Conservation (phyloP, 2,797 vertebrate species). For the Morelia viridis region DNA sequence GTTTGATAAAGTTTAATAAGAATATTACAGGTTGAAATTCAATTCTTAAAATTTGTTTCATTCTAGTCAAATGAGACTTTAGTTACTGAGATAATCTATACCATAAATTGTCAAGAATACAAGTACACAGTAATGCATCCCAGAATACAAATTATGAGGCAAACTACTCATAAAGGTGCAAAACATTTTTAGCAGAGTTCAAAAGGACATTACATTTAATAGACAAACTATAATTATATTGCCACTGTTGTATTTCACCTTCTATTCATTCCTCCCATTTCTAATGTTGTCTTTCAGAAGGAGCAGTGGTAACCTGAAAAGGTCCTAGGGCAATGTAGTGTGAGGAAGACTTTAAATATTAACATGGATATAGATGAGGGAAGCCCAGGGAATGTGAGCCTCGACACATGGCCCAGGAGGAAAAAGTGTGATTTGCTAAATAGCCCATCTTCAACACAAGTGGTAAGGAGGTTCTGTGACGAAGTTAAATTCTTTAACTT, state of each 20-base stretch:
- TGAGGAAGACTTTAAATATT: neutral
- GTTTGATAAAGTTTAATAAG: no score
- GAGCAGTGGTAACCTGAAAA: neutral
- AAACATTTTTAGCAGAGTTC: neutral
- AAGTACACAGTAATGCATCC: neutral
- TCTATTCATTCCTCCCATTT: neutral
- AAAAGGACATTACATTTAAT: neutral
- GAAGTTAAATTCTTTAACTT: no score
- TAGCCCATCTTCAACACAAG: neutral
- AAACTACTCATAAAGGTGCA: neutral
- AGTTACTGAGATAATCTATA: neutral
- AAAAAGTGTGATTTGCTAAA: neutral
- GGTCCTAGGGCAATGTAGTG: neutral
- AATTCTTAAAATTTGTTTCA: neutral
- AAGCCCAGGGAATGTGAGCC: neutral
- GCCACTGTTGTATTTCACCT: neutral
- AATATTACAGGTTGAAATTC: neutral
- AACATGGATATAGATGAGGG: neutral
- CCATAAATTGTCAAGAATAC: neutral
- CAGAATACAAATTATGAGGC: neutral
- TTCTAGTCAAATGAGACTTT: neutral
- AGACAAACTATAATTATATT: neutral
- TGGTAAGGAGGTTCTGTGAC: neutral
- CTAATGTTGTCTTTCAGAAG: neutral
- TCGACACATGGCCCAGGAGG: neutral